Evolutionary conservation across 1,140 invertebrate species (phyloP).

Genomic region (Diprion similis): DNA sequence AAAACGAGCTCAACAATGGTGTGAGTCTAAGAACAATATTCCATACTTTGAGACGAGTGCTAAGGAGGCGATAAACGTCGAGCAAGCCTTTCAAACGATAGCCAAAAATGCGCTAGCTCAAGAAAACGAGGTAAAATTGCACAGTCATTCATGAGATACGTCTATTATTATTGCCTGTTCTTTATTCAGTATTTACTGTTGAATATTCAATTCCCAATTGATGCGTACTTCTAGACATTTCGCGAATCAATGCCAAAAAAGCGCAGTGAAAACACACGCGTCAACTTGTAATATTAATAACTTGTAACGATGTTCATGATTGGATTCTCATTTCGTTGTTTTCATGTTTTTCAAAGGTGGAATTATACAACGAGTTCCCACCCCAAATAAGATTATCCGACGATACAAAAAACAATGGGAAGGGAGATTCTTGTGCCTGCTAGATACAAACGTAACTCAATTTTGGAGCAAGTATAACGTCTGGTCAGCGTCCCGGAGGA

Average conservation of each 20-base stretch:
- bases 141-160: background rate
- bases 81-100: slow-evolving; percentile 97
- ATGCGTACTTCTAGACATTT: no score
- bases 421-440: slow-evolving; percentile 81
- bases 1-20: slow-evolving; percentile 98
- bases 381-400: slow-evolving; percentile 90
- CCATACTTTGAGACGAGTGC: slow-evolving; percentile 99
- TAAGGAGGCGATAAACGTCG: slow-evolving; percentile 98
- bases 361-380: slow-evolving; percentile 96
- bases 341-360: slow-evolving; percentile 66
- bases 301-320: background rate
- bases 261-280: background rate
- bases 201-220: slow-evolving; percentile 9
- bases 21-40: slow-evolving; percentile 97
- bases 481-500: background rate
- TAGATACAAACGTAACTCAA: slow-evolving; percentile 58
- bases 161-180: background rate
- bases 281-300: background rate
- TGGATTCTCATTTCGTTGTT: slow-evolving; percentile 16
- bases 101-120: slow-evolving; percentile 96
- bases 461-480: background rate
- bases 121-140: slow-evolving; percentile 70
- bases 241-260: no score
- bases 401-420: slow-evolving; percentile 68
- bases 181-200: slow-evolving; percentile 9